Evolutionary conservation across 2,113 vertebrate species (phyloP).

Genomic region (Nycticryphes semicollaris): DNA sequence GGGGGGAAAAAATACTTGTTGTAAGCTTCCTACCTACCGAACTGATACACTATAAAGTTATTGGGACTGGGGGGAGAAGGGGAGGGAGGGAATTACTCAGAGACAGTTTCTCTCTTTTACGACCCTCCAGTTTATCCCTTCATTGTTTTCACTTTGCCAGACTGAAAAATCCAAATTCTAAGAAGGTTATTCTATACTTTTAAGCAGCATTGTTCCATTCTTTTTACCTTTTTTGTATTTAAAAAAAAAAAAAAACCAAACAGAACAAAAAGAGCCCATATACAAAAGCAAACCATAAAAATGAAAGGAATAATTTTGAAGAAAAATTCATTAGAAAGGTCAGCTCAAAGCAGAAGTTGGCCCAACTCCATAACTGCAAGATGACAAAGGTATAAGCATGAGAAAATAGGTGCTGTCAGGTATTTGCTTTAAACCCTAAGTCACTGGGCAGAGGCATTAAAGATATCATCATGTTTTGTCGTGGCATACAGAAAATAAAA

Average conservation of each 20-base stretch:
- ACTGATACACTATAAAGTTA: not conserved
- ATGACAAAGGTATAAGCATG: not conserved
- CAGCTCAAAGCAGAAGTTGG: not conserved
- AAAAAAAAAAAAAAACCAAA: not conserved
- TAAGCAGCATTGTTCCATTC: not conserved
- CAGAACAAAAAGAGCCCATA: too few species aligned
- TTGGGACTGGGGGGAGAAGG: not conserved
- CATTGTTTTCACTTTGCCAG: not conserved
- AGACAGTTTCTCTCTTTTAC: not conserved
- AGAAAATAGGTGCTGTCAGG: not conserved
- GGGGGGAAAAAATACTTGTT: not conserved
- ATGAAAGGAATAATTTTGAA: not conserved
- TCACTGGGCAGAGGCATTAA: not conserved
- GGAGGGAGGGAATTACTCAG: not conserved
- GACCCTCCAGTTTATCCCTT: not conserved
- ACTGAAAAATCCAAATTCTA: not conserved
- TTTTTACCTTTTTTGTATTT: not conserved
- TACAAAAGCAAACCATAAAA: not conserved
- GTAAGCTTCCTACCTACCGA: not conserved
- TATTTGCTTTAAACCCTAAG: not conserved
- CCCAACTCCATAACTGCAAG: not conserved
- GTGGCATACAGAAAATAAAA: not conserved
- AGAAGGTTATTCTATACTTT: not conserved
- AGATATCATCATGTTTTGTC: accelerated
- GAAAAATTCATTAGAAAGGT: not conserved